Percentiles rank a stretch among this genome's conserved stretches.
Conservation (phyloP, 2,113 vertebrate species). For the Pluvialis apricaria region DNA sequence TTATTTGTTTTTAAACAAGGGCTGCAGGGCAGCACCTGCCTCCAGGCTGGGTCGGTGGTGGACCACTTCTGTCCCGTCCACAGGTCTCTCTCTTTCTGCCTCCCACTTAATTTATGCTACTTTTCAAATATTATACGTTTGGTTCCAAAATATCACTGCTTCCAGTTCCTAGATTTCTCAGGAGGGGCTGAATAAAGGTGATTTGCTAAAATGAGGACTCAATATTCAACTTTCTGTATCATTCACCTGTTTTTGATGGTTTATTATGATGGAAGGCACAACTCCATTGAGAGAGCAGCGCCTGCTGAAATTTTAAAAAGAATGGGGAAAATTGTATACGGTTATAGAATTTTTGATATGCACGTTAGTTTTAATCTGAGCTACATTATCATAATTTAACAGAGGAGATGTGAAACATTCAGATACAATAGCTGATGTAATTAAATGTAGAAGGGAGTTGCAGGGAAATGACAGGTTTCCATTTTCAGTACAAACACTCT, state of each 20-base stretch:
- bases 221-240: background rate
- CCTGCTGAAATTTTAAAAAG: background rate
- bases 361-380: background rate
- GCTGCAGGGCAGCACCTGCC: background rate
- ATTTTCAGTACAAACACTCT: conserved; percentile 1
- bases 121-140: background rate
- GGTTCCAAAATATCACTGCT: background rate
- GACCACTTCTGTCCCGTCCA: background rate
- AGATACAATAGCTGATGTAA: background rate
- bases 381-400: background rate
- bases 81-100: background rate
- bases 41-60: accelerated
- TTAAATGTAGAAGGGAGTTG: background rate
- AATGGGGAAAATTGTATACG: background rate
- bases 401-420: background rate
- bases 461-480: background rate
- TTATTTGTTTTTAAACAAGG: background rate
- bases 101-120: accelerated
- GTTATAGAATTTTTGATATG: background rate
- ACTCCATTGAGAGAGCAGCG: background rate
- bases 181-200: background rate
- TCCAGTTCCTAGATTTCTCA: background rate
- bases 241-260: background rate
- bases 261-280: background rate
- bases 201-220: background rate